Evolutionary conservation across 1,140 invertebrate species (phyloP).

Genomic region (Drosophila varians): DNA sequence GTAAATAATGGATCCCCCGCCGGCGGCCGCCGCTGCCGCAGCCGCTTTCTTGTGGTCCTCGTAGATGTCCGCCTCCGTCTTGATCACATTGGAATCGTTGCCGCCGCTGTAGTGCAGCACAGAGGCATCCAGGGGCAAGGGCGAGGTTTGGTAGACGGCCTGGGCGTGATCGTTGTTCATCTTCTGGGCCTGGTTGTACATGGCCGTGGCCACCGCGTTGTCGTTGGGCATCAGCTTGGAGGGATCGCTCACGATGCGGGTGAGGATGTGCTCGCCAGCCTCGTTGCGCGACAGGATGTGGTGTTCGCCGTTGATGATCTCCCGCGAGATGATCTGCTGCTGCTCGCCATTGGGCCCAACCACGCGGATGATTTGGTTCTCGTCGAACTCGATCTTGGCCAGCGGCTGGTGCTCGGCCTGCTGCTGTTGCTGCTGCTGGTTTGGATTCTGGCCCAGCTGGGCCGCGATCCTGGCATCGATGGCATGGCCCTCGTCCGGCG

Average conservation of each 20-base stretch:
- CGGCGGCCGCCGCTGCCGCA: conserved; percentile 31
- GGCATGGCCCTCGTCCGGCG: conserved; percentile 73
- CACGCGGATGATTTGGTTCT: conserved; percentile 82
- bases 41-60: conserved; percentile 78
- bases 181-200: conserved; percentile 82
- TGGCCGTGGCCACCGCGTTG: conserved; percentile 78
- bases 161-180: conserved; percentile 74
- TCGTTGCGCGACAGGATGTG: conserved; percentile 83
- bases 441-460: conserved; percentile 68
- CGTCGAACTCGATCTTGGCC: conserved; percentile 82
- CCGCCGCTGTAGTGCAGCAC: conserved; percentile 77
- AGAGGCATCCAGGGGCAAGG: conserved; percentile 75
- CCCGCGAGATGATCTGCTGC: conserved; percentile 83
- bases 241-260: conserved; percentile 83
- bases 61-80: conserved; percentile 79
- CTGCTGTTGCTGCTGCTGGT: conserved; percentile 60
- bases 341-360: conserved; percentile 81
- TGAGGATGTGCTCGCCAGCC: conserved; percentile 83
- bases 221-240: conserved; percentile 81
- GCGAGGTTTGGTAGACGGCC: conserved; percentile 77
- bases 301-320: conserved; percentile 83
- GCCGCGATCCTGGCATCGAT: conserved; percentile 80
- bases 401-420: conserved; percentile 72
- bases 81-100: conserved; percentile 65
- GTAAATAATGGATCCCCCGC: conserved; percentile 79